Percentiles rank a stretch among this genome's conserved stretches.
Conservation (phyloP, 2,113 vertebrate genomes). For the Agapornis roseicollis region DNA sequence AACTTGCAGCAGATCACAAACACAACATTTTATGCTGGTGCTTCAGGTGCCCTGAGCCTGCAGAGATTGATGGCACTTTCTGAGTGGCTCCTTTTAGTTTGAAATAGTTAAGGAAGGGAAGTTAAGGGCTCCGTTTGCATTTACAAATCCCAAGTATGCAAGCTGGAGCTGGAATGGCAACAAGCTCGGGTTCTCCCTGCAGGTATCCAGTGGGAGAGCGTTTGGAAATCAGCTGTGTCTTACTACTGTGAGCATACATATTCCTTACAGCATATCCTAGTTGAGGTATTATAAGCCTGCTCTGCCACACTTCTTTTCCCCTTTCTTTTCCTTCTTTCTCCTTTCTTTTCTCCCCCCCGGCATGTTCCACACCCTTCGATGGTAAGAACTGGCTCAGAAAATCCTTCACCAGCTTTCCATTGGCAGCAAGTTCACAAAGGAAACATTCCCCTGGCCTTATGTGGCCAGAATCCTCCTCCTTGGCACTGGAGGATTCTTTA, state of each 20-base stretch:
- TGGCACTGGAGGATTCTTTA: neutral
- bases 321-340: neutral
- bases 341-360: neutral
- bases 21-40: fast-evolving
- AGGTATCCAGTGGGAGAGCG: neutral
- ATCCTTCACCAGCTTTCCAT: neutral
- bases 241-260: neutral
- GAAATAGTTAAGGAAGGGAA: constrained; percentile 37
- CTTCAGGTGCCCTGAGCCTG: neutral
- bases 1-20: neutral
- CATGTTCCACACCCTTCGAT: neutral
- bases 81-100: constrained; percentile 5
- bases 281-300: neutral
- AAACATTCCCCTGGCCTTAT: neutral
- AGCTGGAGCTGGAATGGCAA: neutral
- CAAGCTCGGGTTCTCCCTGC: neutral
- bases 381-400: neutral
- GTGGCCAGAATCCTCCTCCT: neutral
- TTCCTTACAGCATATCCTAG: neutral
- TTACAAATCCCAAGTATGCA: neutral
- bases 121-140: neutral
- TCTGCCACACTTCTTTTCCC: neutral
- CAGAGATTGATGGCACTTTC: neutral
- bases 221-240: neutral
- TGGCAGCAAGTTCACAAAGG: neutral